Evolutionary conservation across 1,140 invertebrate genomes (phyloP).

Genomic region (Drosophila punjabiensis): DNA sequence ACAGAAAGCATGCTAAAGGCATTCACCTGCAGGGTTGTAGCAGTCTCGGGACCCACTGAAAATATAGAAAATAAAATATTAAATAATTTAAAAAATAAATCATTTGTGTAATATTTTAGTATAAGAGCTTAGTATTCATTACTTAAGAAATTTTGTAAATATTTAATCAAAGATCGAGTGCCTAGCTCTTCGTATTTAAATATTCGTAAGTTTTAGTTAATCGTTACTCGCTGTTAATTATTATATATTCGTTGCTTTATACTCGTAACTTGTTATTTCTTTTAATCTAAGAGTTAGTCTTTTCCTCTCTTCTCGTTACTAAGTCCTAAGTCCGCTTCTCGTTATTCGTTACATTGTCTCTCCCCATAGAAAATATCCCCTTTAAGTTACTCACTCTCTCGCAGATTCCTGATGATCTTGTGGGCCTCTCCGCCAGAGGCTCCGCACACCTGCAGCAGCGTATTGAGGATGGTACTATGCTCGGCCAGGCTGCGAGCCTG

Average conservation of each 20-base stretch:
- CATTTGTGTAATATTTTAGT: background rate
- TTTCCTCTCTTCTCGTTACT: too few species aligned
- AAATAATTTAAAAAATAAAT: background rate
- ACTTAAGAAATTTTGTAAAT: too few species aligned
- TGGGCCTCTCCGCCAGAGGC: constrained; percentile 43
- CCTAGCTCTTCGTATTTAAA: too few species aligned
- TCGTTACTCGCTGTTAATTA: too few species aligned
- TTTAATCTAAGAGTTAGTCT: too few species aligned
- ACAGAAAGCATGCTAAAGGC: constrained; percentile 62
- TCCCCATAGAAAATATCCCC: background rate
- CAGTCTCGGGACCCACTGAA: constrained; percentile 61
- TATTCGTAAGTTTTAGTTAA: too few species aligned
- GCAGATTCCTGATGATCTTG: constrained; percentile 60
- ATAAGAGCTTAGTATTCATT: too few species aligned
- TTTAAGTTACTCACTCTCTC: constrained; percentile 59
- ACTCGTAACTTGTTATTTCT: too few species aligned
- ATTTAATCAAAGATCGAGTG: too few species aligned
- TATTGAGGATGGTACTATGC: constrained; percentile 46
- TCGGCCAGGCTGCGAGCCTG: constrained; percentile 45
- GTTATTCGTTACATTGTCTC: background rate
- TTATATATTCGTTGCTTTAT: background rate
- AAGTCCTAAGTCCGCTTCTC: too few species aligned
- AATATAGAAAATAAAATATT: background rate
- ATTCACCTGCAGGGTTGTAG: constrained; percentile 52
- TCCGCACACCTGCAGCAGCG: constrained; percentile 59